Evolutionary conservation across 2,113 vertebrate species (phyloP), one percentile per base, ranked within the genome.

Genomic region (Bos javanicus): DNA sequence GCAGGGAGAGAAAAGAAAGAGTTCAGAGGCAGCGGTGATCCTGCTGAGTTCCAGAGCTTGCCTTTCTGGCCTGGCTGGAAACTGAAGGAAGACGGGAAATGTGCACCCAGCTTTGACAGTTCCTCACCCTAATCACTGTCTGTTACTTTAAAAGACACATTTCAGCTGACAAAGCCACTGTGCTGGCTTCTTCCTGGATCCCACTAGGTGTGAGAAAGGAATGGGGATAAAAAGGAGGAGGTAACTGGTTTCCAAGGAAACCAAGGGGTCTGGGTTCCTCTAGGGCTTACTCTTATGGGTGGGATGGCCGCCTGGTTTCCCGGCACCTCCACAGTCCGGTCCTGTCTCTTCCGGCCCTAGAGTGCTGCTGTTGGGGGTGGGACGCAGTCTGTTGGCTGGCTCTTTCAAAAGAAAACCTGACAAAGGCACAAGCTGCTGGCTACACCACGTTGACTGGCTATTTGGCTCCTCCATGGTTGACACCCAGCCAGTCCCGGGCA

Each of bases 231-330:
- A 30, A 19, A 78, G 96, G 97, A 97, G 90, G 98, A 98, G 98
- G 97, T 98, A 97, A 95, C 25, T 43, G 74, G 57, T 97, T 98
- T 98, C 96, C 93, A 95, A 81, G 92, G 87, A 97, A 95, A 87
- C 90, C 96, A 60, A 95, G 60, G 56, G 90, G 62, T 82, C 95
- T 57, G 57, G 83, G 86, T 82, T 90, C 90, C 90, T 62, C 87
- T n/a, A 5, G 60, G 78, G 59, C 87, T 30, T 90, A 52, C 59
- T 95, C 62, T 67, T 33, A 23, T 4, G 52, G 28, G 85, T 62
- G 87, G 84, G 62, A 48, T 14, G 84, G 84, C 80, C 12, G 4
- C 87, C 67, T 43, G 15, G 19, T 56, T 67, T 81, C 87, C 91
- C 84, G 48, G 74, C 3, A 64, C 62, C 48, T 8, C 54, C 80